Conservation (phyloP, 2,888 invertebrate species). For the Campoplex nolae region DNA sequence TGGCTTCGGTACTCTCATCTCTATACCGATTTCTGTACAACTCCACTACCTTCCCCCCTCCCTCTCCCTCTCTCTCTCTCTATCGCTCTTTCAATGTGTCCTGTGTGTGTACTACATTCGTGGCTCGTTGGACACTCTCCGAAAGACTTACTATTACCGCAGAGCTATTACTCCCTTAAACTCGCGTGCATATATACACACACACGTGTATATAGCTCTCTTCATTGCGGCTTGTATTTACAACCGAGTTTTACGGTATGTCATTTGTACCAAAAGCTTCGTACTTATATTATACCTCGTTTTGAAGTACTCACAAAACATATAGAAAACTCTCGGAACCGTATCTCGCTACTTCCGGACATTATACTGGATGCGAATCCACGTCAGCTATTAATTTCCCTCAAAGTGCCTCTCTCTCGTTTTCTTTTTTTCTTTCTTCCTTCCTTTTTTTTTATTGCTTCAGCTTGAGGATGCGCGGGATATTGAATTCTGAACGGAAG, state of each 20-base stretch:
- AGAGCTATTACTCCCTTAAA: constrained; percentile 54
- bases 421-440: neutral
- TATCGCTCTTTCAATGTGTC: neutral
- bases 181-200: constrained; percentile 1
- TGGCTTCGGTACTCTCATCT: constrained; percentile 56
- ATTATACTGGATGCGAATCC: constrained; percentile 5
- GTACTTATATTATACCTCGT: neutral
- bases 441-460: neutral
- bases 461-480: neutral
- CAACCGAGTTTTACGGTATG: constrained; percentile 30
- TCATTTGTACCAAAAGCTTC: constrained; percentile 18
- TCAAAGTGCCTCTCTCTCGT: neutral
- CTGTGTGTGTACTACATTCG: constrained; percentile 1
- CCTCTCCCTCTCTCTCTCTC: neutral
- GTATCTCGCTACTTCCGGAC: neutral
- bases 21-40: constrained; percentile 22
- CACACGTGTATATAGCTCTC: constrained; percentile 22
- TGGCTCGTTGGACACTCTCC: constrained; percentile 22
- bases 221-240: constrained; percentile 7
- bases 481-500: neutral
- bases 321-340: neutral
- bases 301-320: neutral
- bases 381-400: constrained; percentile 1
- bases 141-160: constrained; percentile 61
- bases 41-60: constrained; percentile 2